A percentile compares a stretch with the other conserved stretches of the same genome.
These are phyloP conservation scores for Pitta sordida DNA, from an alignment of 2,113 vertebrate species.

Conservation along the genomic window DNA sequence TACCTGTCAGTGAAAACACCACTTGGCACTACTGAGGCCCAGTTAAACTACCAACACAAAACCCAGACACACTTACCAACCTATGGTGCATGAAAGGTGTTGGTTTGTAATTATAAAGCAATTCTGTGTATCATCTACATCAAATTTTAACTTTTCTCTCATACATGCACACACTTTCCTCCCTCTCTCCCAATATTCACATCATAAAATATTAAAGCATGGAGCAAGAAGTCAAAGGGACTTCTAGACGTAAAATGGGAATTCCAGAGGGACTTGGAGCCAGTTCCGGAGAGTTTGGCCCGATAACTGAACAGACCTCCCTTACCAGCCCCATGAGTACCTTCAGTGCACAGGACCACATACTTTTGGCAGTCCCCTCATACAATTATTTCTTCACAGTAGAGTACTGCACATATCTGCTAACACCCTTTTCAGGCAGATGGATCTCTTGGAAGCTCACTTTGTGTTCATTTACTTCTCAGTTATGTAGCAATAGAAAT, in stretches of 20 bases:
- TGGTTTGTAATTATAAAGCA: neutral
- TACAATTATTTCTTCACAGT: neutral
- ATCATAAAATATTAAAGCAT: neutral
- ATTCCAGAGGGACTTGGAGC: neutral
- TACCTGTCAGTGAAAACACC: conserved; percentile 27
- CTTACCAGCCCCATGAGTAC: neutral
- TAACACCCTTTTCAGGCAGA: neutral
- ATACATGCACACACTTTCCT: fast-evolving
- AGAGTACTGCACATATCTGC: neutral
- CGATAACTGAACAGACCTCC: neutral
- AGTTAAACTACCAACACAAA: conserved; percentile 15
- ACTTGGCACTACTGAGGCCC: neutral
- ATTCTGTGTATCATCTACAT: neutral
- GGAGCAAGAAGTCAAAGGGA: neutral
- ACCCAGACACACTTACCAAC: neutral
- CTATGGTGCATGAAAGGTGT: neutral
- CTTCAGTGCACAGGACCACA: neutral
- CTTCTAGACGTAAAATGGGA: neutral
- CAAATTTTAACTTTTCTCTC: neutral
- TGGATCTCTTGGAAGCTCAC: neutral
- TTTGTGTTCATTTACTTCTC: neutral
- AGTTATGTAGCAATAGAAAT: neutral
- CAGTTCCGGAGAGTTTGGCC: neutral
- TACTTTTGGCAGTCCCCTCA: neutral
- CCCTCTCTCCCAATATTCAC: neutral